phyloP scores from a whole-genome alignment of 2,888 invertebrate species.

The Apamea crenata region DNA sequence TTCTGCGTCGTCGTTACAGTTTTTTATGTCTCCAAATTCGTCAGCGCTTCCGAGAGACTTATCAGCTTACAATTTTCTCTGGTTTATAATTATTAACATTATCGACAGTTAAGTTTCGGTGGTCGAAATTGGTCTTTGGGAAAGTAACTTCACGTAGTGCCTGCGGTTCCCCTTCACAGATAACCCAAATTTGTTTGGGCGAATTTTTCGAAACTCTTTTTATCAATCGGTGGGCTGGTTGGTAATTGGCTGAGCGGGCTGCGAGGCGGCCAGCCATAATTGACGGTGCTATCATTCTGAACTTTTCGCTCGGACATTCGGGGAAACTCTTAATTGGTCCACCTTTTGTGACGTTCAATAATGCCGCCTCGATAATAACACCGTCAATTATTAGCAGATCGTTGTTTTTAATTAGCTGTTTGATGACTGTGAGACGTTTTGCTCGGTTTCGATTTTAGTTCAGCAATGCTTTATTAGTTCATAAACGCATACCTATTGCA shows the following conservation, averaged over 20 bases:
- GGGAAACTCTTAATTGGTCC: conserved; percentile 90
- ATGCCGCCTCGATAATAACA: conserved; percentile 88
- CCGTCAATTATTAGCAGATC: conserved; percentile 87
- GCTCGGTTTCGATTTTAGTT: conserved; percentile 57
- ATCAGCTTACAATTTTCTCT: conserved; percentile 77
- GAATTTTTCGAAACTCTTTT: conserved; percentile 88
- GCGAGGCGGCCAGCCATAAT: conserved; percentile 84
- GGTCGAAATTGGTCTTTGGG: conserved; percentile 77
- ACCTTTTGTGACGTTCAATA: conserved; percentile 88
- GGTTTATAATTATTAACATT: conserved; percentile 83
- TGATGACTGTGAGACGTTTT: conserved; percentile 72
- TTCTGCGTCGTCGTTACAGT: conserved; percentile 73
- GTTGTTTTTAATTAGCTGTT: conserved; percentile 85
- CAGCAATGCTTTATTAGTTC: conserved; percentile 55
- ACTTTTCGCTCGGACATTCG: conserved; percentile 87
- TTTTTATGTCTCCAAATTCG: conserved; percentile 74
- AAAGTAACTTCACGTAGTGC: conserved; percentile 76
- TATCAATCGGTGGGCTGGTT: conserved; percentile 85
- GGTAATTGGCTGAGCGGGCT: conserved; percentile 86
- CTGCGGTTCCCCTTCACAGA: conserved; percentile 79
- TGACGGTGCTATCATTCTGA: conserved; percentile 89
- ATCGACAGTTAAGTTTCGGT: conserved; percentile 77
- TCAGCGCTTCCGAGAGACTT: conserved; percentile 67
- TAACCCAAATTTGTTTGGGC: conserved; percentile 87
- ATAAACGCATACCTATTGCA: conserved; percentile 49